Conservation (phyloP, 2,888 invertebrate species). For the Pterostichus niger region DNA sequence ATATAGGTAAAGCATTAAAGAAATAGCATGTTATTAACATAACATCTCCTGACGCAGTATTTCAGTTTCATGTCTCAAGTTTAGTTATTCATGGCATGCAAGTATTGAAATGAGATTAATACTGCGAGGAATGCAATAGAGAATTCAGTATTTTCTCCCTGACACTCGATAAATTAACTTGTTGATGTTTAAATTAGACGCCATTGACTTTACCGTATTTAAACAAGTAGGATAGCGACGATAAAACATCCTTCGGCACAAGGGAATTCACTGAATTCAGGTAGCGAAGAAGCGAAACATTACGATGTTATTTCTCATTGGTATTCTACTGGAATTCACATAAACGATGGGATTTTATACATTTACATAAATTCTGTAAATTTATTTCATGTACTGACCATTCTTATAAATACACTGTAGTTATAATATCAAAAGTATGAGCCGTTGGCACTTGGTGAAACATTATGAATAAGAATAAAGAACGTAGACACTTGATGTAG, state of each 20-base stretch:
- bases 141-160: conserved; percentile 45
- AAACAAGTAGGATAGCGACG: not conserved
- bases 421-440: too few species aligned
- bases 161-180: conserved; percentile 51
- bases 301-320: conserved; percentile 25
- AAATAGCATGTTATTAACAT: conserved; percentile 37
- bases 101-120: conserved; percentile 58
- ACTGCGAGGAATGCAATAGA: conserved; percentile 36
- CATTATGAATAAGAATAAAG: too few species aligned
- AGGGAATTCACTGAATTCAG: conserved; percentile 34
- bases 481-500: too few species aligned
- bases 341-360: not conserved
- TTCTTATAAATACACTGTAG: not conserved
- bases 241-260: not conserved
- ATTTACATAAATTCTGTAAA: conserved; percentile 11
- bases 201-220: not conserved
- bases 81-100: conserved; percentile 51
- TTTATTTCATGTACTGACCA: not conserved
- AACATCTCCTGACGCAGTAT: not conserved
- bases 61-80: not conserved
- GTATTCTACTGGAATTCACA: not conserved
- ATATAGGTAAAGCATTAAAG: not conserved
- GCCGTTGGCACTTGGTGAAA: too few species aligned
- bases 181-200: conserved; percentile 51
- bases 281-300: not conserved